Base-by-base conservation (phyloP, 2,797 vertebrate genomes). In the Synanceia verrucosa region DNA sequence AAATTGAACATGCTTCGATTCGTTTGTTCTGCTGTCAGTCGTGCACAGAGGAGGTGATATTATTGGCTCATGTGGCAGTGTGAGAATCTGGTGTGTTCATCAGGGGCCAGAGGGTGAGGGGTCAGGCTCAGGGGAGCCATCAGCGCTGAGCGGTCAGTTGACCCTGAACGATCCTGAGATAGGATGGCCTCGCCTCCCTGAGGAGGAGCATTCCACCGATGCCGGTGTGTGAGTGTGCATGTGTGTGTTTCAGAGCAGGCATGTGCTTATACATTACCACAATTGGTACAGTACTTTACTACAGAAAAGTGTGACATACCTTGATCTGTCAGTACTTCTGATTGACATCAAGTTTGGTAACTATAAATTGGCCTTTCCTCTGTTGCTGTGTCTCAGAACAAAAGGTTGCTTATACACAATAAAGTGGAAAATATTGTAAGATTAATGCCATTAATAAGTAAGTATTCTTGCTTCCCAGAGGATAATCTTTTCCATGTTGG, bases 61-160 rank as follows among this genome's bases (percentile, higher is more conserved):
- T 70, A 84, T 82, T 78, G 86, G 79, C 71, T 44, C 11, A 29
- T 70, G 62, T 43, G 26, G 69, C 58, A 43, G 48, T 79, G 82
- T 83, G 86, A 84, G 84, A 89, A 85, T 91, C 91, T 92, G 91
- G 78, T 89, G 87, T 86, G 81, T 89, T 84, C 89, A 90, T 91
- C 85, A 89, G 83, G 70, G 83, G 81, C 59, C 59, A 14, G 24
- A 29, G 82, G 79, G 85, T 81, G 60, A 87, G 53, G 79, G 87
- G 86, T 89, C 87, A 77, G 81, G 58, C 90, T 86, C 88, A 73
- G 85, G 88, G 90, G 90, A 91, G 60, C 83, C 73, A 66, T 92
- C 84, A 79, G 46, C 67, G 9, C 5, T 52, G 80, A 92, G 81
- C 88, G 23, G 81, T 86, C 79, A 86, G 87, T 73, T 89, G 89